phyloP scores from a whole-genome alignment of 2,888 invertebrate genomes.

The Drosophila fulvimacula region DNA sequence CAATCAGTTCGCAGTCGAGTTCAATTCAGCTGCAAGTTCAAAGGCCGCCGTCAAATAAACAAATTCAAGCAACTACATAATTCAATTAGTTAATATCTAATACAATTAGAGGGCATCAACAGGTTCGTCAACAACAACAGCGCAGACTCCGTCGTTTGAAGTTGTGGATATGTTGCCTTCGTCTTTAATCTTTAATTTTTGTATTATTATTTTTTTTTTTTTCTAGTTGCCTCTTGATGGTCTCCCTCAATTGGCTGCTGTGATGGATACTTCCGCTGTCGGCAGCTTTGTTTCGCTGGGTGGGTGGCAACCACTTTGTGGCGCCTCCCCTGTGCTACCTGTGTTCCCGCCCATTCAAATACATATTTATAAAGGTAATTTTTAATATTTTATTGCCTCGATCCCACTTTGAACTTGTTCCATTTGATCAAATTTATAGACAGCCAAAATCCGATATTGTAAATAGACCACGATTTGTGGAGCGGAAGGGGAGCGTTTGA shows the following conservation, averaged over 20 bases:
- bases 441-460: conserved; percentile 50
- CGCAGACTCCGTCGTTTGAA: conserved; percentile 54
- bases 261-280: conserved; percentile 73
- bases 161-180: conserved; percentile 49
- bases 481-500: conserved; percentile 41
- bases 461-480: conserved; percentile 40
- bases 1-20: conserved; percentile 65
- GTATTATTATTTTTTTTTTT: no score
- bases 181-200: conserved; percentile 65
- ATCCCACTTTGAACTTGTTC: conserved; percentile 70
- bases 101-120: conserved; percentile 55
- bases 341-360: no score
- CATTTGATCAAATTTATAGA: conserved; percentile 60
- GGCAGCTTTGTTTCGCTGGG: conserved; percentile 59
- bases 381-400: conserved; percentile 79
- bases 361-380: conserved; percentile 70
- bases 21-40: conserved; percentile 66
- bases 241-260: conserved; percentile 28
- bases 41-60: conserved; percentile 59
- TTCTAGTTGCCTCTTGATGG: conserved; percentile 26
- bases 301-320: conserved; percentile 67
- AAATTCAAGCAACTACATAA: conserved; percentile 49
- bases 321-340: conserved; percentile 19
- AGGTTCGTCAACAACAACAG: conserved; percentile 67
- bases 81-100: conserved; percentile 48